A percentile compares a stretch with the other conserved stretches of the same genome.
These are phyloP conservation scores for Drosophila maculinotata DNA, from an alignment of 2,888 invertebrate species.

Conservation along the genomic window DNA sequence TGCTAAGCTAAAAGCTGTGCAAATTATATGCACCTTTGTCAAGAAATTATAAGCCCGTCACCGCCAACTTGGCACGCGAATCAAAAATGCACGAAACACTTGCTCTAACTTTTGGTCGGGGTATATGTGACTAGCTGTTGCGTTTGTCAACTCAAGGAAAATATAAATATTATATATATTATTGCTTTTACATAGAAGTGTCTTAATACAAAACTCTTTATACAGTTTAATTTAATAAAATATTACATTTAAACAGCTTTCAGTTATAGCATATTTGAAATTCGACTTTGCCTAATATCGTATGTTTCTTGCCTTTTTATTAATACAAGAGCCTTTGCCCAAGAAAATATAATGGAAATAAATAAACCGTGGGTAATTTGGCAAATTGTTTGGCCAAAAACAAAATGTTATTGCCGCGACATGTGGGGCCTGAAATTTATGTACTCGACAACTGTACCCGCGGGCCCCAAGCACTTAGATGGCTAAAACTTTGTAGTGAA, in stretches of 20 bases:
- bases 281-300: neutral
- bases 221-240: too few species aligned
- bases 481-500: conserved; percentile 59
- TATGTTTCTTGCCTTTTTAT: conserved; percentile 31
- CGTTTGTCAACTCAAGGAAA: neutral
- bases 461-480: conserved; percentile 4
- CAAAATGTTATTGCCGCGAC: conserved; percentile 58
- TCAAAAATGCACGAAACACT: conserved; percentile 69
- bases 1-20: conserved; percentile 60
- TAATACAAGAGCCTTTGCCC: conserved; percentile 58
- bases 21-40: conserved; percentile 79
- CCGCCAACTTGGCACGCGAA: conserved; percentile 69
- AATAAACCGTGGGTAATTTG: conserved; percentile 54
- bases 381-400: conserved; percentile 57
- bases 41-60: conserved; percentile 76
- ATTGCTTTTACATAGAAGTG: too few species aligned
- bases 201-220: too few species aligned
- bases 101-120: conserved; percentile 11
- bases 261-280: conserved; percentile 5
- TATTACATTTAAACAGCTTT: neutral
- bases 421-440: conserved; percentile 43
- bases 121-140: neutral
- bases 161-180: too few species aligned
- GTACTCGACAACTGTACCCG: conserved; percentile 33
- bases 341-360: conserved; percentile 22